Evolutionary conservation across 2,888 invertebrate genomes (phyloP).

Genomic region (Drosophila phalerata): DNA sequence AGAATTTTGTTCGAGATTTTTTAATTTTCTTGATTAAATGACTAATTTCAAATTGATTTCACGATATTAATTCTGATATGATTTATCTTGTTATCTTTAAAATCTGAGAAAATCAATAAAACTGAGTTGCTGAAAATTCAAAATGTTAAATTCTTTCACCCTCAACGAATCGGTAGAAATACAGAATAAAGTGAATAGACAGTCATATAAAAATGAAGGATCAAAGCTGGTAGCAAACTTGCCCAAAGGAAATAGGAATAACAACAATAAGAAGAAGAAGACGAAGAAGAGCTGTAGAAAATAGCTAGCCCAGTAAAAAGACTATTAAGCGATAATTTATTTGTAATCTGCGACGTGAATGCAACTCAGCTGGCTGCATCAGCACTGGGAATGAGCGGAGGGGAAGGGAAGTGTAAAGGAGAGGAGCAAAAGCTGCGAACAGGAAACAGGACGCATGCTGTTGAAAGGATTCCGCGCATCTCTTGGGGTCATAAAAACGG

Average conservation of each 20-base stretch:
- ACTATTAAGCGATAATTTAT: slow-evolving; percentile 85
- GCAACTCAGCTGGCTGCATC: slow-evolving; percentile 48
- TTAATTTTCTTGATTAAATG: background rate
- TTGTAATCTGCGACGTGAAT: slow-evolving; percentile 84
- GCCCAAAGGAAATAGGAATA: slow-evolving; percentile 8
- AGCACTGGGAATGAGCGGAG: slow-evolving; percentile 3
- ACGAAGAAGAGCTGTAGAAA: slow-evolving; percentile 17
- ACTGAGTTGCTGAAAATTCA: background rate
- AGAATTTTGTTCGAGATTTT: background rate
- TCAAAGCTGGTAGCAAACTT: slow-evolving; percentile 36
- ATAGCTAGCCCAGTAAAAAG: slow-evolving; percentile 61
- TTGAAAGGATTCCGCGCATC: slow-evolving; percentile 57
- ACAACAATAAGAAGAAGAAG: slow-evolving; percentile 14
- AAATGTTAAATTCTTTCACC: background rate
- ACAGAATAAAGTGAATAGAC: slow-evolving; percentile 25
- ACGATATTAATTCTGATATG: no score
- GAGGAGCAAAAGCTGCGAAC: slow-evolving; percentile 10
- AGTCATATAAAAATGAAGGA: slow-evolving; percentile 49
- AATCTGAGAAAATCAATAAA: background rate
- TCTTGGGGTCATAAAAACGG: slow-evolving; percentile 72
- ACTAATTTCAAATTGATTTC: background rate
- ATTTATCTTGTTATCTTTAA: background rate
- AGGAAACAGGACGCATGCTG: slow-evolving; percentile 36
- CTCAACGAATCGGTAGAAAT: slow-evolving; percentile 6
- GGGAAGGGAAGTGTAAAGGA: background rate